Conservation (phyloP, 64 coral and sea anemone species). For the Actinia tenebrosa region DNA sequence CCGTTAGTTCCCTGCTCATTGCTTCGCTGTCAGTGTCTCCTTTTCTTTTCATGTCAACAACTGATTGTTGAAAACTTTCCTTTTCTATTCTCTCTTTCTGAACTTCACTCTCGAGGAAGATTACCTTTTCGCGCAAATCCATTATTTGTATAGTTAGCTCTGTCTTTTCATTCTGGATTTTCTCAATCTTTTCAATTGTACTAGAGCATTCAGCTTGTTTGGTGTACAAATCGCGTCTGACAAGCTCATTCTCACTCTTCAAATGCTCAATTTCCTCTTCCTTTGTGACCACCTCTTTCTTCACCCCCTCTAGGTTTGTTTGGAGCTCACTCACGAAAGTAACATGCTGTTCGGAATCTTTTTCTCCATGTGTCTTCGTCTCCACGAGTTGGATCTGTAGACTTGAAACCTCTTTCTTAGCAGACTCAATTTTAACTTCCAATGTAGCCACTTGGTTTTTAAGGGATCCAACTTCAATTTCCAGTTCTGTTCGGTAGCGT, state of each 20-base stretch:
- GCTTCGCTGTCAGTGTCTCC: constrained; percentile 66
- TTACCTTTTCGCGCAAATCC: constrained; percentile 71
- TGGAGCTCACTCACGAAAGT: constrained; percentile 79
- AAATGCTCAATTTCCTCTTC: constrained; percentile 80
- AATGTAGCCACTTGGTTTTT: constrained; percentile 68
- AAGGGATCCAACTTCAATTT: constrained; percentile 51
- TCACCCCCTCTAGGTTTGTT: constrained; percentile 56
- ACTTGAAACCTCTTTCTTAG: constrained; percentile 45
- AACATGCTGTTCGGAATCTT: constrained; percentile 47
- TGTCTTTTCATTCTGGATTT: constrained; percentile 75
- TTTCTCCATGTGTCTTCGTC: constrained; percentile 54
- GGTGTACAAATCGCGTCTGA: constrained; percentile 59
- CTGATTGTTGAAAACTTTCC: constrained; percentile 40
- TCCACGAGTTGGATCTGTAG: constrained; percentile 60
- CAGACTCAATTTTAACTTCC: constrained; percentile 52
- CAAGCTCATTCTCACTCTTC: constrained; percentile 55
- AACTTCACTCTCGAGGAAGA: constrained; percentile 70
- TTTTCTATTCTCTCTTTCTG: constrained; percentile 56
- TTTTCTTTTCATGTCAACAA: constrained; percentile 44
- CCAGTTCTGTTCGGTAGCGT: constrained; percentile 66
- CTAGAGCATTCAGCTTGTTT: constrained; percentile 71
- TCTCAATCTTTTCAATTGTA: constrained; percentile 60
- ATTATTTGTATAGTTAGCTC: constrained; percentile 79
- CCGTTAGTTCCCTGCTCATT: constrained; percentile 56
- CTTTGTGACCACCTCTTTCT: constrained; percentile 60